Evolutionary conservation across 2,888 invertebrate species (phyloP), one percentile per base, ranked within the genome.

Genomic region (Cacoxenus indagator): DNA sequence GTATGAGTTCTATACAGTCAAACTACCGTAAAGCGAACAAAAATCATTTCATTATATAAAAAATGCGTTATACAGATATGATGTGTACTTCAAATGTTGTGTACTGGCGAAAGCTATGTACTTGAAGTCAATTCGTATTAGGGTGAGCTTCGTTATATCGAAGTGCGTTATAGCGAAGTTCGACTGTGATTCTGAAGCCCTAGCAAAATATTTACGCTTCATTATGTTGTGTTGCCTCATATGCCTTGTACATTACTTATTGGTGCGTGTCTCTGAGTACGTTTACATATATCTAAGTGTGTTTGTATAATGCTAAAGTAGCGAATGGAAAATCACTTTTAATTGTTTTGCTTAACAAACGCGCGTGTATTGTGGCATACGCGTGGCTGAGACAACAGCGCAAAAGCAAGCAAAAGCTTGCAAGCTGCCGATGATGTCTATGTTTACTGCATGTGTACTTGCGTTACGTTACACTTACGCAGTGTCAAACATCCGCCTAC

Each of bases 281-380:
- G 55, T 26, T 26, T 55, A 27, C 24, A n/a, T 55, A n/a, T 27
- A 1, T 3, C 24, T 19, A 17, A 19, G 51, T 55, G 55, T 55
- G 27, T 55, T 26, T 27, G 57, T 27, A n/a, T n/a, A n/a, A n/a
- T n/a, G 29, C n/a, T 27, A 29, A 57, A 57, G 27, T 27, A n/a
- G 2, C 72, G 70, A 70, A 70, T 71, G 75, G 72, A 76, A 81
- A 79, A 79, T 84, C 81, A 78, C 57, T 82, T 84, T 83, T 79
- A 84, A 79, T 79, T 84, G 84, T 82, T 84, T 73, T 84, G 84
- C 82, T 79, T 82, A 84, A 78, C 72, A 82, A 70, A 74, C 72
- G 68, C 67, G 70, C 64, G 65, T 74, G 14, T 24, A 6, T 19
- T 48, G 48, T 48, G 48, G 19, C 48, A 48, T 65, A 4, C 24